Conservation (phyloP, 2,113 vertebrate species). For the Mugil cephalus region DNA sequence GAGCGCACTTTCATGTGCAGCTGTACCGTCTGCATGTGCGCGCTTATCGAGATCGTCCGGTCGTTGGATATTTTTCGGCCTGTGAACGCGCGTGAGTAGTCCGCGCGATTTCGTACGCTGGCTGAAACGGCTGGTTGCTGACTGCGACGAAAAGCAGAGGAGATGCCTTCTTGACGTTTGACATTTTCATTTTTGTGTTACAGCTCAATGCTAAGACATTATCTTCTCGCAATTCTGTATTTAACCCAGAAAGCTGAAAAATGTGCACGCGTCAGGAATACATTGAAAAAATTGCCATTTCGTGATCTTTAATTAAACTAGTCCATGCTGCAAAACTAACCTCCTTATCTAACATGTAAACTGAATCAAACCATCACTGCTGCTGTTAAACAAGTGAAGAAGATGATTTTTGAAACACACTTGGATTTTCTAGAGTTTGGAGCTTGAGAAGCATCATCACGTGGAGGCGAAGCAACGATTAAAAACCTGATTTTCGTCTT, state of each 20-base stretch:
- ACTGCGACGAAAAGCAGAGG: neutral
- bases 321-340: constrained; percentile 10
- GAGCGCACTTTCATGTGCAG: constrained; percentile 14
- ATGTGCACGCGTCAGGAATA: too few relatives aligned
- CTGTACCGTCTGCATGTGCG: constrained; percentile 18
- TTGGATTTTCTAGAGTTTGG: neutral
- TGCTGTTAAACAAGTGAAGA: constrained; percentile 17
- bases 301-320: constrained; percentile 22
- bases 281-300: too few relatives aligned
- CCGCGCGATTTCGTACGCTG: too few relatives aligned
- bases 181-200: neutral
- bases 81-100: neutral
- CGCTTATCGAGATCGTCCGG: neutral
- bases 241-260: too few relatives aligned
- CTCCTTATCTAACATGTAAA: constrained; percentile 23
- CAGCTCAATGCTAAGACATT: too few relatives aligned
- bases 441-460: constrained; percentile 2
- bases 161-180: neutral
- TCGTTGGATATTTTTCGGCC: neutral
- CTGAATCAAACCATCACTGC: neutral
- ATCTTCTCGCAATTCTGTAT: too few relatives aligned
- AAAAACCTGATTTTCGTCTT: constrained; percentile 13
- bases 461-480: neutral
- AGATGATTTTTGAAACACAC: constrained; percentile 4
- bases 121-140: neutral